Evolutionary conservation across 2,113 vertebrate species (phyloP).

Genomic region (Hystrix brachyura): DNA sequence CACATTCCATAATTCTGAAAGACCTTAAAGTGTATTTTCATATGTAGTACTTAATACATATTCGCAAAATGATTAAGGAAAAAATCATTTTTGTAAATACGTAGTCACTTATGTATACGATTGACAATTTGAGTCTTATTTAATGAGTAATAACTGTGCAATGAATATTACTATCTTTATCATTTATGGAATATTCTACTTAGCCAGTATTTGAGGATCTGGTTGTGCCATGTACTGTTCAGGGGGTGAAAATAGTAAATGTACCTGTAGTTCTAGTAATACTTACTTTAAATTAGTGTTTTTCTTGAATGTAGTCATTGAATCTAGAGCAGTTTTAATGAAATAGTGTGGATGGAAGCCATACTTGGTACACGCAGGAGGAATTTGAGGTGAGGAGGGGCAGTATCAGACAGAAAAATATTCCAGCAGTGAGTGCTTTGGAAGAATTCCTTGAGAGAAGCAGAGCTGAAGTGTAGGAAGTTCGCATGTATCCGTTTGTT

Average conservation of each 20-base stretch:
- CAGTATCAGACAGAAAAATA: background rate
- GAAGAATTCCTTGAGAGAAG: slow-evolving; percentile 38
- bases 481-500: background rate
- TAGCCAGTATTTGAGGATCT: slow-evolving; percentile 40
- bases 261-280: background rate
- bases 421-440: background rate
- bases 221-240: background rate
- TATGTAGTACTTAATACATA: background rate
- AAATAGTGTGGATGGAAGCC: background rate
- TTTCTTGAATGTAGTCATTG: background rate
- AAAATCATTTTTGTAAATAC: slow-evolving; percentile 49
- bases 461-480: background rate
- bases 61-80: background rate
- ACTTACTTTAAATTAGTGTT: slow-evolving; percentile 33
- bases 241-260: background rate
- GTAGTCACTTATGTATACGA: background rate
- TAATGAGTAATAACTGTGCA: background rate
- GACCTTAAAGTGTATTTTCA: background rate
- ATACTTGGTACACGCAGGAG: background rate
- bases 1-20: background rate
- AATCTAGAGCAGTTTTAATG: slow-evolving; percentile 2
- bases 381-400: background rate
- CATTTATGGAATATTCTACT: slow-evolving; percentile 54
- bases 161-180: background rate
- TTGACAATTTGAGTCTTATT: slow-evolving; percentile 3